Base-by-base conservation (phyloP, 2,797 vertebrate species). In the Knipowitschia caucasica region DNA sequence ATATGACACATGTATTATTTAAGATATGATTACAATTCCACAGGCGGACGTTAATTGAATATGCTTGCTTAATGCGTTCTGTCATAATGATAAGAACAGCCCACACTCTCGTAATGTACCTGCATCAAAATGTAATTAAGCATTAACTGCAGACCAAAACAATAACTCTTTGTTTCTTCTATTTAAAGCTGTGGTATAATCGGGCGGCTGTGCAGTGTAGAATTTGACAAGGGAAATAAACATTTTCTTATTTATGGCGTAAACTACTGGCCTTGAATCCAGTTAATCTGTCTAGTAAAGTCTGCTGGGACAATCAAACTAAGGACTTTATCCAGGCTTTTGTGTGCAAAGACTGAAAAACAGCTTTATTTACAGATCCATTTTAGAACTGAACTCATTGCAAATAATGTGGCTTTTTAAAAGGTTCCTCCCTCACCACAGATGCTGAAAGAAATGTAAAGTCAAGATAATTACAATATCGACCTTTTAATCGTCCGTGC, bases 41-140 rank as follows among this genome's bases (percentile, higher is more conserved):
- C 5, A 0, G 3, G 62, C 21, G 14, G 3, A 14, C 36, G 21
- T 59, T 66, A 44, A 67, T 52, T 67, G 3, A 58, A 56, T 46
- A 38, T 56, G 27, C 38, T 30, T 10, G 17, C 31, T 43, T 51
- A 35, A 8, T 50, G 5, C 26, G n/a, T 56, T 45, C 20, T 17
- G 53, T 35, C 30, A 26, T 12, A 27, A 21, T 53, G 31, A 69
- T 62, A 34, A 44, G 6, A 51, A 39, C 21, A 36, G 14, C 23
- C 53, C 33, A 8, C 18, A n/a, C 25, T 60, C 33, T 11, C 33
- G 33, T 45, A 35, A 36, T 15, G 24, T 7, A 0, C 33, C 31
- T 11, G 43, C 18, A 59, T 23, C 25, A 12, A 35, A 50, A n/a
- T 45, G 4, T 30, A 36, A 57, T 50, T 50, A 66, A 43, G 9